Evolutionary conservation across 2,797 vertebrate species (phyloP).

Genomic region (Phrynocephalus forsythii): DNA sequence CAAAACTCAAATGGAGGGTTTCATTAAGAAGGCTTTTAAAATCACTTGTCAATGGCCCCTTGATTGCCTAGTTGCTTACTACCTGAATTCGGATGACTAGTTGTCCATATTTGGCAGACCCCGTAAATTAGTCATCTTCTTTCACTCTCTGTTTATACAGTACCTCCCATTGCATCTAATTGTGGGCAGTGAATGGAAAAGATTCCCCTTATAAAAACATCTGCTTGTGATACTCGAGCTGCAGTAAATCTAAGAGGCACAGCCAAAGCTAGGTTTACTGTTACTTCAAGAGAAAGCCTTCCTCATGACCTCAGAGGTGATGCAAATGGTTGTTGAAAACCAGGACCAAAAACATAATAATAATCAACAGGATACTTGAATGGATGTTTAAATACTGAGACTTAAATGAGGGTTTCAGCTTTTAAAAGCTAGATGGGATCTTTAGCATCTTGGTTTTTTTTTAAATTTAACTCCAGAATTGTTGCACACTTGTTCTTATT

Average conservation of each 20-base stretch:
- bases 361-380: background rate
- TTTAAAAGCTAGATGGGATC: background rate
- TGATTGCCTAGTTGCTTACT: conserved; percentile 44
- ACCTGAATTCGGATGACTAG: conserved; percentile 1
- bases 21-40: conserved; percentile 50
- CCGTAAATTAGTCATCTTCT: conserved; percentile 50
- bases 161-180: conserved; percentile 52
- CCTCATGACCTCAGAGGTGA: conserved; percentile 14
- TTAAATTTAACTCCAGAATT: background rate
- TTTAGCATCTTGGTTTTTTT: background rate
- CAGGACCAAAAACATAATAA: conserved; percentile 13
- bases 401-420: background rate
- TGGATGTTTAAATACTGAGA: background rate
- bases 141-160: conserved; percentile 36
- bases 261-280: background rate
- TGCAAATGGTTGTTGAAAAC: conserved; percentile 13
- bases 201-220: conserved; percentile 53
- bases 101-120: conserved; percentile 58
- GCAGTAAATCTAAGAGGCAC: conserved; percentile 38
- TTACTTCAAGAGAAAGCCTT: conserved; percentile 22
- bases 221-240: conserved; percentile 53
- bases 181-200: conserved; percentile 59
- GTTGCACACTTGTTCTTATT: no score
- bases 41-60: conserved; percentile 39
- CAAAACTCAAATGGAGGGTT: conserved; percentile 40